Percentiles rank a stretch among this genome's conserved stretches.
These are phyloP conservation scores for Trialeurodes vaporariorum DNA, from an alignment of 1,140 invertebrate genomes.

Conservation along the genomic window DNA sequence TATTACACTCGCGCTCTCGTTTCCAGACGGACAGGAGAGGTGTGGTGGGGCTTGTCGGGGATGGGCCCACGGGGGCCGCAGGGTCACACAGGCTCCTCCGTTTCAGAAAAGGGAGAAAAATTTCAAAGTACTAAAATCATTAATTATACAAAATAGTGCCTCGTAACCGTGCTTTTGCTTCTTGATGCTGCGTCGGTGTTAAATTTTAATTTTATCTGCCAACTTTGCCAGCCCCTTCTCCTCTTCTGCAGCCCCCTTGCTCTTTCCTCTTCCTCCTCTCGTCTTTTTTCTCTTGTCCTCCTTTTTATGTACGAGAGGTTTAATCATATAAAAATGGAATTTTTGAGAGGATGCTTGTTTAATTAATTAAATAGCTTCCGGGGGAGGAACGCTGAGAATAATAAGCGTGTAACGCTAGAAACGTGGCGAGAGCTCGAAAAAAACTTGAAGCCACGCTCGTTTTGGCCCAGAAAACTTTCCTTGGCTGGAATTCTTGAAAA, in stretches of 20 bases:
- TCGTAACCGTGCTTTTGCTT: background rate
- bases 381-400: background rate
- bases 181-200: background rate
- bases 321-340: background rate
- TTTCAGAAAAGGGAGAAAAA: background rate
- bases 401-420: background rate
- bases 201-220: background rate
- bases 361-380: background rate
- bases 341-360: background rate
- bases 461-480: background rate
- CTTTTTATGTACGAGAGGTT: background rate
- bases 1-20: background rate
- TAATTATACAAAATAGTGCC: background rate
- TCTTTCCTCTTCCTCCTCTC: no score
- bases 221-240: no score
- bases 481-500: background rate
- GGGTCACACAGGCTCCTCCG: no score
- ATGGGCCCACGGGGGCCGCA: background rate
- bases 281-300: background rate
- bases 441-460: no score
- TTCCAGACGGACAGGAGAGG: background rate
- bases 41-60: no score
- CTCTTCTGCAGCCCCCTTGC: no score
- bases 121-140: constrained; percentile 1
- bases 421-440: background rate